Percentiles rank a stretch among this genome's conserved stretches.
Conservation (phyloP, 2,113 vertebrate genomes). For the Ramphastos sulfuratus region DNA sequence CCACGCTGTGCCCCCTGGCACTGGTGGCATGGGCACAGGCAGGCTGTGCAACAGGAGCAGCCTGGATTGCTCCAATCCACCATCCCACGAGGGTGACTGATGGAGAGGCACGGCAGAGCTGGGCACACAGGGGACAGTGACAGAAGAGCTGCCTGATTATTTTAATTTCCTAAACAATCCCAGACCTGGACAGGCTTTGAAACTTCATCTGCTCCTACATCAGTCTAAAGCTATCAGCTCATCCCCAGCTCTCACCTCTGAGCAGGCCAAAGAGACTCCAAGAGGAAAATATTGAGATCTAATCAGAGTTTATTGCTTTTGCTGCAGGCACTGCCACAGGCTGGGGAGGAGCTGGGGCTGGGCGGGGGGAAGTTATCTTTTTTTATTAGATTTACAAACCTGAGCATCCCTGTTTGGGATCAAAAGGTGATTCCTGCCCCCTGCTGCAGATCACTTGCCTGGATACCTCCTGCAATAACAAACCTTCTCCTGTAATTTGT, state of each 20-base stretch:
- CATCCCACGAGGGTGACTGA: neutral
- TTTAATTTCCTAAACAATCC: conserved; percentile 69
- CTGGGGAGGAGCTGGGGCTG: neutral
- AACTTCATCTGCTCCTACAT: conserved; percentile 63
- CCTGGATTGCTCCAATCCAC: neutral
- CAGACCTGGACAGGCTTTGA: conserved; percentile 34
- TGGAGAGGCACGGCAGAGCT: neutral
- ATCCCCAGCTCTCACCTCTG: conserved; percentile 52
- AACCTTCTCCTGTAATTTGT: conserved; percentile 83
- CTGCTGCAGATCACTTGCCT: conserved; percentile 53
- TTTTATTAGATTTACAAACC: conserved; percentile 90
- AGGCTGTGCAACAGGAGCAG: neutral
- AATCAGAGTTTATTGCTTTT: conserved; percentile 91
- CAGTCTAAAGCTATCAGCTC: conserved; percentile 70
- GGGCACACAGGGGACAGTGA: neutral
- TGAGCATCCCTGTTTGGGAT: conserved; percentile 69
- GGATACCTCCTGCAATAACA: conserved; percentile 82
- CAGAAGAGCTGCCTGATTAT: conserved; percentile 35
- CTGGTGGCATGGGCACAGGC: neutral
- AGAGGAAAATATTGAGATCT: conserved; percentile 73
- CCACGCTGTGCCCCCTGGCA: neutral
- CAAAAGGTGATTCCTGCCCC: conserved; percentile 77
- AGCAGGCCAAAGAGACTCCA: conserved; percentile 44
- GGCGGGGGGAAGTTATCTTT: conserved; percentile 33
- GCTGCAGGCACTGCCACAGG: conserved; percentile 74